Percentiles rank a stretch among this genome's conserved stretches.
These are phyloP conservation scores for Tiaroga cobitis DNA, from an alignment of 2,797 vertebrate genomes.

Conservation along the genomic window DNA sequence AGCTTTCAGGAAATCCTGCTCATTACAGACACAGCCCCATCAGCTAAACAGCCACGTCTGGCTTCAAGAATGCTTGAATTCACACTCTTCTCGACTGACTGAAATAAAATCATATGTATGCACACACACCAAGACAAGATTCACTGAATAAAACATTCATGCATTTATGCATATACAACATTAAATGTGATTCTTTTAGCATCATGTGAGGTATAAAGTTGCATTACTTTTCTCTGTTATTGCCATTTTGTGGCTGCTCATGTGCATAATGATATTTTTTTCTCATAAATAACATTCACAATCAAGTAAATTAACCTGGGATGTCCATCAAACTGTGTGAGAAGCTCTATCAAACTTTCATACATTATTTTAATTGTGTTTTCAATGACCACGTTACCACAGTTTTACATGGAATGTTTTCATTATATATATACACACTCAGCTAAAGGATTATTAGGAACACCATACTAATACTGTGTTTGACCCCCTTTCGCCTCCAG, in stretches of 20 bases:
- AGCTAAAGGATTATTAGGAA: no score
- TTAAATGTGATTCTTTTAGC: neutral
- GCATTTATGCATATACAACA: neutral
- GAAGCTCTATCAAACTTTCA: neutral
- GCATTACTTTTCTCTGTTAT: neutral
- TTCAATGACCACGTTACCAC: neutral
- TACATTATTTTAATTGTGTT: neutral
- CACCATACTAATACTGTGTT: no score
- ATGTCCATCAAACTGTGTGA: neutral
- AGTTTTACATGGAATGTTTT: neutral
- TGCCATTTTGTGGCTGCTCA: constrained; percentile 27
- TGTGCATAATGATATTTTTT: neutral
- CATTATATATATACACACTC: no score
- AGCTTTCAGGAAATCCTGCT: constrained; percentile 35
- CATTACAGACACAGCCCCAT: neutral
- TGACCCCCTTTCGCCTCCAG: no score
- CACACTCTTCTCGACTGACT: neutral
- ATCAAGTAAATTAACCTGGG: neutral
- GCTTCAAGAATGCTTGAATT: neutral
- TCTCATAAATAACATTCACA: neutral
- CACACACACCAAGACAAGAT: neutral
- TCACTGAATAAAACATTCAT: neutral
- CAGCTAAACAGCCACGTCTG: neutral
- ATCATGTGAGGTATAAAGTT: neutral
- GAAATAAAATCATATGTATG: neutral